A percentile compares a stretch with the other conserved stretches of the same genome.
These are phyloP conservation scores for Drosophila watanabei DNA, from an alignment of 1,140 invertebrate genomes.

Conservation along the genomic window DNA sequence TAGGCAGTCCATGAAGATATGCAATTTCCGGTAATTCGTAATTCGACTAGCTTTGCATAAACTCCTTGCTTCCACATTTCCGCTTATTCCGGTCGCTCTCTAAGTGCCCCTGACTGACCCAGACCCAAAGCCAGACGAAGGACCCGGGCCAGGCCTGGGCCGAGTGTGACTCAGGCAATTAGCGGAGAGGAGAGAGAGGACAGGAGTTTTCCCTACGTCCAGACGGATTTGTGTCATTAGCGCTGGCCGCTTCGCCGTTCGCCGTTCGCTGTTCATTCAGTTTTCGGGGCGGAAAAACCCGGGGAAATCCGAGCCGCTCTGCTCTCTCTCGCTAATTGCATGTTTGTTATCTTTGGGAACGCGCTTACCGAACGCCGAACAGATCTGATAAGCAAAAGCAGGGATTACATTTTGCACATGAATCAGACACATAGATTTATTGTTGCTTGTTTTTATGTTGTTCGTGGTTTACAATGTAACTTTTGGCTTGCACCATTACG, in stretches of 20 bases:
- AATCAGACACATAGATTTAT: slow-evolving; percentile 81
- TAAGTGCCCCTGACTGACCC: slow-evolving; percentile 64
- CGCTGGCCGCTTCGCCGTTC: slow-evolving; percentile 13
- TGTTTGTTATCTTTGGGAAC: slow-evolving; percentile 75
- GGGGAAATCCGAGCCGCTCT: slow-evolving; percentile 49
- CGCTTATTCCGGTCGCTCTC: slow-evolving; percentile 41
- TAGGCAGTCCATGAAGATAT: slow-evolving; percentile 38
- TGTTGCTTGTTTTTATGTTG: slow-evolving; percentile 61
- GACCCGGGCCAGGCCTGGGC: slow-evolving; percentile 2
- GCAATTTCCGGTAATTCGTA: slow-evolving; percentile 76
- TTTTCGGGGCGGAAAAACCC: slow-evolving; percentile 71
- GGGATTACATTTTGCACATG: slow-evolving; percentile 65
- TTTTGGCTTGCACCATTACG: slow-evolving; percentile 47
- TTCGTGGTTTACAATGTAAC: slow-evolving; percentile 62
- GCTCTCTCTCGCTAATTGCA: slow-evolving; percentile 66
- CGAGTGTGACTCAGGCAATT: slow-evolving; percentile 73
- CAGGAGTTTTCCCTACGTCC: slow-evolving; percentile 18
- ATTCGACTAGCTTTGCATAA: slow-evolving; percentile 74
- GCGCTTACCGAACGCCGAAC: slow-evolving; percentile 48
- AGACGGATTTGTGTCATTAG: slow-evolving; percentile 82
- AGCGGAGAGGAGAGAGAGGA: slow-evolving; percentile 33
- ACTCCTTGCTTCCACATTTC: slow-evolving; percentile 62
- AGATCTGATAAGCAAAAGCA: slow-evolving; percentile 36
- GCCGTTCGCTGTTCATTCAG: slow-evolving; percentile 64
- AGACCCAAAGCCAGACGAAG: background rate